phyloP scores from a whole-genome alignment of 2,888 invertebrate species.

The Drosophila subquinaria region DNA sequence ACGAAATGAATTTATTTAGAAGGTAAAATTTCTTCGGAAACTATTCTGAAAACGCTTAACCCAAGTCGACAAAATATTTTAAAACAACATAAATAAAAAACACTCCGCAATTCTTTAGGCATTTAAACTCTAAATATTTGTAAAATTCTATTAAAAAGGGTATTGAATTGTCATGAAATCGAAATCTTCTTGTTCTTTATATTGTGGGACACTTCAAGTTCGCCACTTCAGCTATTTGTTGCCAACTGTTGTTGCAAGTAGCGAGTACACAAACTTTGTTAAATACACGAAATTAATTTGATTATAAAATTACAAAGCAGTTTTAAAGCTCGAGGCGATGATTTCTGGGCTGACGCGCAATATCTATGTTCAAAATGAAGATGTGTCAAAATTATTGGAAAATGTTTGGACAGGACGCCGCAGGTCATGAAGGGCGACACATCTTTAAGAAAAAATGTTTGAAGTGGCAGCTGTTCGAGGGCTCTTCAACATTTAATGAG shows the following conservation, averaged over 20 bases:
- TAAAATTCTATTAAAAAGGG: not conserved
- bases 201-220: slow-evolving; percentile 23
- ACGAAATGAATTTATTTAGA: too few species aligned
- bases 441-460: slow-evolving; percentile 30
- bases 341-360: slow-evolving; percentile 25
- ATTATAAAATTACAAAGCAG: slow-evolving; percentile 66
- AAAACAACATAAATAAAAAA: too few species aligned
- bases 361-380: not conserved
- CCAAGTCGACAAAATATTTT: too few species aligned
- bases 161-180: slow-evolving; percentile 1
- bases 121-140: too few species aligned
- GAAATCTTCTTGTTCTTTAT: not conserved
- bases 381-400: slow-evolving; percentile 53
- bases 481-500: slow-evolving; percentile 72
- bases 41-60: too few species aligned
- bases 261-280: slow-evolving; percentile 49
- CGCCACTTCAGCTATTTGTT: slow-evolving; percentile 25
- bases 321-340: slow-evolving; percentile 32
- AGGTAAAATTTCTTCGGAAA: too few species aligned
- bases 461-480: slow-evolving; percentile 64
- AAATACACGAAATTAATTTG: slow-evolving; percentile 76
- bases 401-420: slow-evolving; percentile 52
- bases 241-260: slow-evolving; percentile 32
- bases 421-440: slow-evolving; percentile 35
- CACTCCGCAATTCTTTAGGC: too few species aligned